Percentiles rank a stretch among this genome's conserved stretches.
phyloP scores from a whole-genome alignment of 2,888 invertebrate genomes.

The Agrilus mali region DNA sequence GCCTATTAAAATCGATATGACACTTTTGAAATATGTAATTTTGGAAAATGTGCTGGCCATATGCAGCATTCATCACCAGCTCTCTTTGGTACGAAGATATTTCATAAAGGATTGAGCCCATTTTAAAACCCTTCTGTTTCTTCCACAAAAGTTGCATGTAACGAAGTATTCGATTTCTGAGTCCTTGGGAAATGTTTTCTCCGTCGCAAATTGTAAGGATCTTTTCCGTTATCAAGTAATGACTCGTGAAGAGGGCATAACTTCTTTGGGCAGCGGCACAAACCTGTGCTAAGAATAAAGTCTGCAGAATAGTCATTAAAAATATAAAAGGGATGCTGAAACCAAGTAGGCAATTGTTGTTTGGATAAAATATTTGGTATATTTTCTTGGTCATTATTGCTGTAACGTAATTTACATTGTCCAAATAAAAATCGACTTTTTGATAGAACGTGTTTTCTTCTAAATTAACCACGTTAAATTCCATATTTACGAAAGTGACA shows the following conservation, averaged over 20 bases:
- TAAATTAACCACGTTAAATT: no score
- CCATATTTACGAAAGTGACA: background rate
- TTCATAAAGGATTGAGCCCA: slow-evolving; percentile 1
- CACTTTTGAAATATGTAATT: slow-evolving; percentile 8
- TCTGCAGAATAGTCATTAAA: background rate
- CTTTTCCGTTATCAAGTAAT: background rate
- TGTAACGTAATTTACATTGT: background rate
- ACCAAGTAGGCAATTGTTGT: background rate
- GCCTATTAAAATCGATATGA: slow-evolving; percentile 7
- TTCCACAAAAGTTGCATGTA: slow-evolving; percentile 4
- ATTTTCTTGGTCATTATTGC: background rate
- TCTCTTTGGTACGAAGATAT: slow-evolving; percentile 7
- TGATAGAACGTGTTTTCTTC: background rate
- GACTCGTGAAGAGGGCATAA: background rate
- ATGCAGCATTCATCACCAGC: slow-evolving; percentile 6
- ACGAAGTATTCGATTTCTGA: background rate
- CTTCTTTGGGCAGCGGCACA: slow-evolving; percentile 2
- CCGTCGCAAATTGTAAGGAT: background rate
- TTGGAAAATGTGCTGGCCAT: slow-evolving; percentile 3
- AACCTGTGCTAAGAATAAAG: background rate
- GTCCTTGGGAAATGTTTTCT: background rate
- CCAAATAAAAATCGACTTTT: background rate
- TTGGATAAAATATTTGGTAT: slow-evolving; percentile 1
- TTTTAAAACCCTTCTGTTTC: background rate
- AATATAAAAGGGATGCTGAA: slow-evolving; percentile 1